Percentiles rank a stretch among this genome's conserved stretches.
phyloP scores from a whole-genome alignment of 53 echinoderm and acorn worm species.

The Pentamera pediparva region DNA sequence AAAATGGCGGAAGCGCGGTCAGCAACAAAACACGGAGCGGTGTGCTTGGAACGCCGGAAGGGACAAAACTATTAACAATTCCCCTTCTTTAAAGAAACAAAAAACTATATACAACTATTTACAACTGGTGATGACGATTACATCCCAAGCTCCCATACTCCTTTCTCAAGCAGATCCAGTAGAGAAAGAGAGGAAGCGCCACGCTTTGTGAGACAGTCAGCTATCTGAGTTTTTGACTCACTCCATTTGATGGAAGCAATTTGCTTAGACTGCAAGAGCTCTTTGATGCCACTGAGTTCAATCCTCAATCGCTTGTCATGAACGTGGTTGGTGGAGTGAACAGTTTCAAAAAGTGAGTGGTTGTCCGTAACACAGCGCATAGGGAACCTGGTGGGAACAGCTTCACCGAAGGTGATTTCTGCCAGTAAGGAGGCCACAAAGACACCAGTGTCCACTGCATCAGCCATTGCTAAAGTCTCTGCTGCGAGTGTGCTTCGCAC shows the following conservation, averaged over 20 bases:
- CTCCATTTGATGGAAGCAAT: neutral
- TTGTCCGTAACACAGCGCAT: neutral
- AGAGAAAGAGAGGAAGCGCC: neutral
- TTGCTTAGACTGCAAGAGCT: neutral
- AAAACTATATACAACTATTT: too few relatives aligned
- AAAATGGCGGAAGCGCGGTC: too few relatives aligned
- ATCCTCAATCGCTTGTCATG: neutral
- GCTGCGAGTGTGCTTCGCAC: neutral
- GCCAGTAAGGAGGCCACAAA: neutral
- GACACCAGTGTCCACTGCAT: slow-evolving; percentile 7
- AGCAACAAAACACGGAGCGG: too few relatives aligned
- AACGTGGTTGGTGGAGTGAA: slow-evolving; percentile 11
- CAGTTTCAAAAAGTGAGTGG: slow-evolving; percentile 4
- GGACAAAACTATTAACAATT: neutral
- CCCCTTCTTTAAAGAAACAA: neutral
- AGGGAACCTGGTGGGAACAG: neutral
- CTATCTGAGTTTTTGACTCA: too few relatives aligned
- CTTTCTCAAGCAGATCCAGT: neutral
- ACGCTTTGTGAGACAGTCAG: neutral
- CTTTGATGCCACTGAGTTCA: neutral
- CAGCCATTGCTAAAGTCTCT: slow-evolving; percentile 2
- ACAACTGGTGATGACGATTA: too few relatives aligned
- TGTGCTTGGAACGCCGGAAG: neutral
- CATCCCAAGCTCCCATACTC: too few relatives aligned
- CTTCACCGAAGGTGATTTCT: neutral